Evolutionary conservation across 2,888 invertebrate genomes (phyloP).

Genomic region (Rugalucina vietnamica): DNA sequence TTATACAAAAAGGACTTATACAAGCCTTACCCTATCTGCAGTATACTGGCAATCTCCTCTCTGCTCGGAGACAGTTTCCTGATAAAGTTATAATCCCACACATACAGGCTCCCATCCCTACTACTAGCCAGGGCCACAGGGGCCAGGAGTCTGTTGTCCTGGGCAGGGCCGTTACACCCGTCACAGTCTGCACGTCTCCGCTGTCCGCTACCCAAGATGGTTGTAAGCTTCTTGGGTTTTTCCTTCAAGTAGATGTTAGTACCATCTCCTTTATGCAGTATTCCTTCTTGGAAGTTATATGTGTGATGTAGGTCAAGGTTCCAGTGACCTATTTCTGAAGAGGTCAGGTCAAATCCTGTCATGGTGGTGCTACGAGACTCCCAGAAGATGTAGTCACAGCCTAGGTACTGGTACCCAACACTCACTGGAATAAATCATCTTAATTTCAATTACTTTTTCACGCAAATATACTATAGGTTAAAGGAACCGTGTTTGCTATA

Average conservation of each 20-base stretch:
- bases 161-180: constrained; percentile 89
- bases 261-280: constrained; percentile 98
- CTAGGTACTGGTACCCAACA: constrained; percentile 97
- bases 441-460: too few species aligned
- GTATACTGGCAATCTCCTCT: constrained; percentile 87
- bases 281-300: constrained; percentile 99
- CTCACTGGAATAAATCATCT: constrained; percentile 83
- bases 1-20: neutral
- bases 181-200: constrained; percentile 92
- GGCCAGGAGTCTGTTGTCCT: constrained; percentile 89
- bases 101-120: constrained; percentile 97
- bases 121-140: constrained; percentile 97
- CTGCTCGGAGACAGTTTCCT: constrained; percentile 80
- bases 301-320: constrained; percentile 99
- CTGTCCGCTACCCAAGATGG: constrained; percentile 84
- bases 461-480: too few species aligned
- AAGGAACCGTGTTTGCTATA: too few species aligned
- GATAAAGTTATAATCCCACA: constrained; percentile 96
- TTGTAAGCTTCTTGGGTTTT: constrained; percentile 94
- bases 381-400: constrained; percentile 95
- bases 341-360: constrained; percentile 97
- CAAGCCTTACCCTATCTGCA: constrained; percentile 81
- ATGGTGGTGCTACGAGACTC: constrained; percentile 96
- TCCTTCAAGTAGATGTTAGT: constrained; percentile 95
- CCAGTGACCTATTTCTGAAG: constrained; percentile 99